Conservation (phyloP, 1,140 invertebrate species). For the Wiebesia pumilae region DNA sequence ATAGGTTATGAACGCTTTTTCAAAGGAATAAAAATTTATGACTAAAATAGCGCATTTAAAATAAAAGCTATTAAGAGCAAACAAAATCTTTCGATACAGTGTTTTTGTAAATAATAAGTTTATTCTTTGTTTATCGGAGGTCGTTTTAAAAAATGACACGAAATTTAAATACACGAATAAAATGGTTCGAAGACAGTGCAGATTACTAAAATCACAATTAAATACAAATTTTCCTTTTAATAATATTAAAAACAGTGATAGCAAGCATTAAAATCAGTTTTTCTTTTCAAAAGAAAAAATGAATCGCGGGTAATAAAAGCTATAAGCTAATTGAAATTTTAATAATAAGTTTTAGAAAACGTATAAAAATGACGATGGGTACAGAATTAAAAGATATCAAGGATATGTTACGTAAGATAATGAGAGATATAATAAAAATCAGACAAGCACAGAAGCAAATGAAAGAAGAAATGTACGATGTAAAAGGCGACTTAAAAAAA, state of each 20-base stretch:
- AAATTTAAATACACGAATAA: background rate
- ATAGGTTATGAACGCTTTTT: background rate
- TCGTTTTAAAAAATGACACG: background rate
- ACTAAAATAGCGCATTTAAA: background rate
- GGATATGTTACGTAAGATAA: slow-evolving; percentile 34
- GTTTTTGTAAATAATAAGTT: background rate
- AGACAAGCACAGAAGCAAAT: slow-evolving; percentile 29
- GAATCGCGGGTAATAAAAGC: background rate
- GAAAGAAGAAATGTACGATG: slow-evolving; percentile 46
- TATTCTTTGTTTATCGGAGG: background rate
- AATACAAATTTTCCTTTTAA: no score
- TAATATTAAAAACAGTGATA: no score
- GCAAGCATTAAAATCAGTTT: no score
- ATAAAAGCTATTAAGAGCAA: no score
- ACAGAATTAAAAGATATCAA: slow-evolving; percentile 31
- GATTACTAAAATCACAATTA: no score
- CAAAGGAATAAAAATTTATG: no score
- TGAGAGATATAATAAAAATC: slow-evolving; percentile 28
- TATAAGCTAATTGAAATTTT: background rate
- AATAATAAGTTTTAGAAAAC: background rate
- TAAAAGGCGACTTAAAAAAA: slow-evolving; percentile 28
- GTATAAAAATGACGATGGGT: background rate
- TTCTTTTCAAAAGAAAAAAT: background rate
- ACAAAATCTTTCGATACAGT: background rate
- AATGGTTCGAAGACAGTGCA: no score